These are phyloP conservation scores for Ceraclea dissimilis DNA, from an alignment of 2,888 invertebrate genomes.

Conservation along the genomic window DNA sequence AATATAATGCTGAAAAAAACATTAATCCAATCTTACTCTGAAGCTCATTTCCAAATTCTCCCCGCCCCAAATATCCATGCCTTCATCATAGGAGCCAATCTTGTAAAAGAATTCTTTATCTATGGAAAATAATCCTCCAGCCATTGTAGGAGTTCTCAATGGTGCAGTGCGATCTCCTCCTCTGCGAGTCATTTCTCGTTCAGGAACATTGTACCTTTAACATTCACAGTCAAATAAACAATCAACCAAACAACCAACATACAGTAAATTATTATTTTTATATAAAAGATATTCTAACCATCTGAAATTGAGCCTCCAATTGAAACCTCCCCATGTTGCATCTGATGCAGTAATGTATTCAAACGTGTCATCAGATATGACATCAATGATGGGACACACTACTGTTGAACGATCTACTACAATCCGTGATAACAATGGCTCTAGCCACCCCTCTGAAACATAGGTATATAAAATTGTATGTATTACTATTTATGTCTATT, in stretches of 20 bases:
- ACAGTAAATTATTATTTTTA: too few species aligned
- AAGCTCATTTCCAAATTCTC: slow-evolving; percentile 95
- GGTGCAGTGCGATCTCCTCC: slow-evolving; percentile 90
- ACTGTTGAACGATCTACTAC: slow-evolving; percentile 88
- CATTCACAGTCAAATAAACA: background rate
- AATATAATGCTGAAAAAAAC: too few species aligned
- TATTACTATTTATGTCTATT: too few species aligned
- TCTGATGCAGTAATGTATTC: slow-evolving; percentile 98
- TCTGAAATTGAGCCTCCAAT: slow-evolving; percentile 98
- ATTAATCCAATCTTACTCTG: slow-evolving; percentile 73
- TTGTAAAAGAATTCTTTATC: slow-evolving; percentile 96
- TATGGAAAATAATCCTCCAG: slow-evolving; percentile 92
- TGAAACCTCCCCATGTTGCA: slow-evolving; percentile 99
- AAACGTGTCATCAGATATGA: slow-evolving; percentile 97
- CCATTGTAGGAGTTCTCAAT: slow-evolving; percentile 95
- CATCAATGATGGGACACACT: slow-evolving; percentile 97
- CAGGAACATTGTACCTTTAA: slow-evolving; percentile 90
- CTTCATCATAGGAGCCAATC: slow-evolving; percentile 95
- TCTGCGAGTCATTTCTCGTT: slow-evolving; percentile 90
- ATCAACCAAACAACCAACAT: too few species aligned
- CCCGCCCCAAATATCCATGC: slow-evolving; percentile 99
- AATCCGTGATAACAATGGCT: slow-evolving; percentile 86
- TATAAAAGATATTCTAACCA: too few species aligned
- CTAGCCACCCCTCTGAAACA: slow-evolving; percentile 89
- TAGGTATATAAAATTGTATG: too few species aligned